Percentiles rank a stretch among this genome's conserved stretches.
These are phyloP conservation scores for Cyrtonyx montezumae DNA, from an alignment of 2,113 vertebrate genomes.

Conservation along the genomic window DNA sequence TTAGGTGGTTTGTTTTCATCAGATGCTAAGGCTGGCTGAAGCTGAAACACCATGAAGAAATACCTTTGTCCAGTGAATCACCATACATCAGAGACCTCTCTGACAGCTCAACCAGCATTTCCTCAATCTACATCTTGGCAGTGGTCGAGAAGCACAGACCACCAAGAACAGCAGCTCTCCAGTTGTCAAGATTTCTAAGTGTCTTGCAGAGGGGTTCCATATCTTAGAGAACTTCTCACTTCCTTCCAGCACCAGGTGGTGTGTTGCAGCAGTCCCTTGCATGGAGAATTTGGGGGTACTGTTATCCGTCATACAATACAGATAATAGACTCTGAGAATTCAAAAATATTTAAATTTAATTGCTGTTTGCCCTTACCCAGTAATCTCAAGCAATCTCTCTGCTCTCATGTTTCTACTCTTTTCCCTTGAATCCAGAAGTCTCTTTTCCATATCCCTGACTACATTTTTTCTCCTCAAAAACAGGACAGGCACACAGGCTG, in stretches of 20 bases:
- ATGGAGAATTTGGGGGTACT: background rate
- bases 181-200: background rate
- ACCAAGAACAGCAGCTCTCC: background rate
- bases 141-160: background rate
- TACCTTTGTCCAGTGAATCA: background rate
- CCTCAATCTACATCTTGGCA: background rate
- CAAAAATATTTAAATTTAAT: rapidly evolving
- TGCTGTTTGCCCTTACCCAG: background rate
- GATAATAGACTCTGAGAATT: background rate
- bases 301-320: background rate
- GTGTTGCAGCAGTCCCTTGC: background rate
- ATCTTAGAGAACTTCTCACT: rapidly evolving
- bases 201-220: background rate
- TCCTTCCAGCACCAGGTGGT: background rate
- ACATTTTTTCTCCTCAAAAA: background rate
- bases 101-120: background rate
- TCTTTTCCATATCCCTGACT: background rate
- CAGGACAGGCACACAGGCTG: background rate
- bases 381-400: background rate
- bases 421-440: background rate
- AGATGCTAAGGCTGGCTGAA: background rate
- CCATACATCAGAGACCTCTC: background rate
- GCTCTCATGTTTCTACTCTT: background rate
- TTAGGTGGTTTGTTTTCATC: slow-evolving; percentile 6
- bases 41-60: background rate